Conservation (phyloP, 2,888 invertebrate genomes). For the Tanypteryx hageni region DNA sequence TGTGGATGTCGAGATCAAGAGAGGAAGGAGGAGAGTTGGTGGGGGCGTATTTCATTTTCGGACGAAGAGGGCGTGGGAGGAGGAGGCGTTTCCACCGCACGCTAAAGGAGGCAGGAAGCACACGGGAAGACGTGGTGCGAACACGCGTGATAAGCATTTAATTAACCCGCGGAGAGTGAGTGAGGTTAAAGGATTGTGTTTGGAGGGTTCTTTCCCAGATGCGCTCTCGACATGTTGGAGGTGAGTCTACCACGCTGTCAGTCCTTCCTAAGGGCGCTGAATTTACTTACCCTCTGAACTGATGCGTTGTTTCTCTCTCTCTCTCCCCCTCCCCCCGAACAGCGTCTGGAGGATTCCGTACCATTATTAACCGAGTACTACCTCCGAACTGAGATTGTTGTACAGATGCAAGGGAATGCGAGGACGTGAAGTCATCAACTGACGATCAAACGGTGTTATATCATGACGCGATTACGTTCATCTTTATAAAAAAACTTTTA, state of each 20-base stretch:
- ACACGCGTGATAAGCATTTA: conserved; percentile 53
- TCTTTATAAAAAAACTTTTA: too few species aligned
- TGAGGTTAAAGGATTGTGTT: conserved; percentile 20
- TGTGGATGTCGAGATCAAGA: background rate
- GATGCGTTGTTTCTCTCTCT: too few species aligned
- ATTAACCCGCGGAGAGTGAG: background rate
- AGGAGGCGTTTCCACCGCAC: too few species aligned
- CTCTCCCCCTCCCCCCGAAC: too few species aligned
- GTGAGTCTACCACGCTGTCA: conserved; percentile 30
- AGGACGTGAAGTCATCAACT: too few species aligned
- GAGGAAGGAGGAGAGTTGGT: background rate
- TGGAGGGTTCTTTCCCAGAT: conserved; percentile 33
- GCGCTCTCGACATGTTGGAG: conserved; percentile 19
- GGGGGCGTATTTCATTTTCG: background rate
- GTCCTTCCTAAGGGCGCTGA: background rate
- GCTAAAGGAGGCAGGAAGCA: conserved; percentile 6
- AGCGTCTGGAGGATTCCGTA: too few species aligned
- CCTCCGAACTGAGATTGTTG: too few species aligned
- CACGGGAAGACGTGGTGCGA: conserved; percentile 7
- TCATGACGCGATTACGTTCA: too few species aligned
- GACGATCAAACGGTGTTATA: too few species aligned
- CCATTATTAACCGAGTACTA: too few species aligned
- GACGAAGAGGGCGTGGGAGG: background rate
- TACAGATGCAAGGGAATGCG: too few species aligned
- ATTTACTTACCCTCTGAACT: too few species aligned